These are phyloP conservation scores for Zygaena filipendulae DNA, from an alignment of 2,888 invertebrate species.

Conservation along the genomic window DNA sequence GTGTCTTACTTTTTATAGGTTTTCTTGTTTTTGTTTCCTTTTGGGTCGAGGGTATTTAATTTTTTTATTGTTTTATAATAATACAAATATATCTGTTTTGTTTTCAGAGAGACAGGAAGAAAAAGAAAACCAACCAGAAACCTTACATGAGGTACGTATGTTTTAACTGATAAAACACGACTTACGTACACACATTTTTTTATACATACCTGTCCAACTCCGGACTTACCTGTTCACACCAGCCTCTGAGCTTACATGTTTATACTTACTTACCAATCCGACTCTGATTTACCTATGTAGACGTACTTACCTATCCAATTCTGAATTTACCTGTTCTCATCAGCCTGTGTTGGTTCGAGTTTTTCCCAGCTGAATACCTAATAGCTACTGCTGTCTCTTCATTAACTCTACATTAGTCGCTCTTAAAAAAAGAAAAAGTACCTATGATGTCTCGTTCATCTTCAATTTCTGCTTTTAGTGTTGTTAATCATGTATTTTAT, in stretches of 20 bases:
- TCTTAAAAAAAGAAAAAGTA: slow-evolving; percentile 14
- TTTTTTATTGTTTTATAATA: slow-evolving; percentile 5
- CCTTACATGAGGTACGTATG: slow-evolving; percentile 14
- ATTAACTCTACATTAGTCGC: slow-evolving; percentile 15
- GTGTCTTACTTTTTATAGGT: too few relatives aligned
- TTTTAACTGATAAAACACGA: too few relatives aligned
- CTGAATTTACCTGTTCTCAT: slow-evolving; percentile 6
- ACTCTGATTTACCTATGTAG: too few relatives aligned
- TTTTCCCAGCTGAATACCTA: slow-evolving; percentile 14
- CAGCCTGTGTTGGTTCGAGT: slow-evolving; percentile 8
- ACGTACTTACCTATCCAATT: slow-evolving; percentile 7
- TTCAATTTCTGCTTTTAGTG: slow-evolving; percentile 15
- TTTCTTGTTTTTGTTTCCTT: too few relatives aligned
- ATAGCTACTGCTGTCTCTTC: slow-evolving; percentile 15
- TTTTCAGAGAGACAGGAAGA: slow-evolving; percentile 13
- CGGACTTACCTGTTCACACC: slow-evolving; percentile 3
- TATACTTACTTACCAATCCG: too few relatives aligned
- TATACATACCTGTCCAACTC: slow-evolving; percentile 8
- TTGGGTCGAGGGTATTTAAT: too few relatives aligned
- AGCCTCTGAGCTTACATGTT: too few relatives aligned
- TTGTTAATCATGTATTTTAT: slow-evolving; percentile 15
- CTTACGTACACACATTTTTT: too few relatives aligned
- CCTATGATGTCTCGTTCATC: slow-evolving; percentile 15
- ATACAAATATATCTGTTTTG: slow-evolving; percentile 12
- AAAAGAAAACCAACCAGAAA: slow-evolving; percentile 15